Evolutionary conservation across 1,140 invertebrate genomes (phyloP), one percentile per base, ranked within the genome.

Genomic region (Hylaeus anthracinus): DNA sequence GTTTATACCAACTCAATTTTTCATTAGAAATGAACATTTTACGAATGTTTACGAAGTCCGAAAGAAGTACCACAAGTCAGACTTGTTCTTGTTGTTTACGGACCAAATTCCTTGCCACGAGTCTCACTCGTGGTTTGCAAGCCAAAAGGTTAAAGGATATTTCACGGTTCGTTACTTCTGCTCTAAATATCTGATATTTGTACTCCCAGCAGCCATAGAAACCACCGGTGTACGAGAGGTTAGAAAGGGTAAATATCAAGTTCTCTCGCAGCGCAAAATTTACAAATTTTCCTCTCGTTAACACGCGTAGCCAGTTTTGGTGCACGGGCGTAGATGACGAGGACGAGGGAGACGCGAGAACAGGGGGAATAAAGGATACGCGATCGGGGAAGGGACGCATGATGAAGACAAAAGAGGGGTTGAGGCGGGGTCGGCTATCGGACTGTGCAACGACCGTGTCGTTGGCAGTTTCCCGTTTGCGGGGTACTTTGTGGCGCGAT

Each of bases 401-500:
- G 65, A 70, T 48, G 55, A 69, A 58, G 65, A 70, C 64, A 76
- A 76, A 76, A 60, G 65, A 51, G 74, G 60, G 55, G 51, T 69
- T 15, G 67, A 55, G 14, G 45, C 80, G 79, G 64, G 79, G 83
- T 80, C 82, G 84, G 70, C 74, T 84, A 89, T 91, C 80, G 86
- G 83, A 88, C 76, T 79, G 88, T 86, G 83, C 82, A 88, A 90
- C 85, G 85, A 88, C 86, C 90, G 86, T 90, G 88, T 90, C 86
- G 81, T 74, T 87, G 78, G 83, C 88, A 90, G 89, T 85, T 89
- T 89, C 84, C 79, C 86, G 84, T 90, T 92, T 91, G 88, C 73
- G 88, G 87, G 86, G 66, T 90, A 92, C 88, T 91, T 90, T 90
- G 88, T 84, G 89, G 89, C 71, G 72, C 80, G 79, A 90, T 90